phyloP scores from a whole-genome alignment of 2,797 vertebrate species.

The Schizopygopsis pylzovi region DNA sequence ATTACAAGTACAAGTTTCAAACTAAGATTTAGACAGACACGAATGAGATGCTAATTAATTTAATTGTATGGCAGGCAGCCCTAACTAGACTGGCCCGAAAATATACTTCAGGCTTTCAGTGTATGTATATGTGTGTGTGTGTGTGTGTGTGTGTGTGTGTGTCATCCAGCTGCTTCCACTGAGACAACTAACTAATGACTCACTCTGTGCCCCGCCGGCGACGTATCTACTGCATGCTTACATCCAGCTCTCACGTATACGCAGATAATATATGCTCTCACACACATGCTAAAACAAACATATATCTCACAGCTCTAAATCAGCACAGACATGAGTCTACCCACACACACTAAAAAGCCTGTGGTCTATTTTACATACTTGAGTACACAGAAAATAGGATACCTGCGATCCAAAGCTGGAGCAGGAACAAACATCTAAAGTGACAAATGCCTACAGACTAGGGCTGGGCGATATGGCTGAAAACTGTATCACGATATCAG shows the following conservation, averaged over 20 bases:
- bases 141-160: background rate
- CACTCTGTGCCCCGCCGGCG: constrained; percentile 14
- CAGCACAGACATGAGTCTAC: background rate
- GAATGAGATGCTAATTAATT: constrained; percentile 44
- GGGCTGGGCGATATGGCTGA: too few species aligned
- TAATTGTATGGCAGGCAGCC: constrained; percentile 25
- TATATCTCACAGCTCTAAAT: constrained; percentile 26
- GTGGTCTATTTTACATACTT: background rate
- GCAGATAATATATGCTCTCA: constrained; percentile 26
- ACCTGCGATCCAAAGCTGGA: background rate
- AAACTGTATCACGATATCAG: too few species aligned
- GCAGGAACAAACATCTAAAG: constrained; percentile 17
- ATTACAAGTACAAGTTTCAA: constrained; percentile 9
- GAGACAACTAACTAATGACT: constrained; percentile 47
- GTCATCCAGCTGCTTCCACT: constrained; percentile 42
- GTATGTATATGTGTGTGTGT: background rate
- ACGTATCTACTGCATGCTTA: constrained; percentile 9
- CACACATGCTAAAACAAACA: constrained; percentile 40
- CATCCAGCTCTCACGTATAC: constrained; percentile 2
- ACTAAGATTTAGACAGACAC: constrained; percentile 18
- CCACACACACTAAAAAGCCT: constrained; percentile 10
- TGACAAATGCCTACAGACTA: too few species aligned
- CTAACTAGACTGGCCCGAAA: constrained; percentile 24
- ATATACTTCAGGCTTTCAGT: background rate
- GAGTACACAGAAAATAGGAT: constrained; percentile 30